Percentiles rank a stretch among this genome's conserved stretches.
These are phyloP conservation scores for Euplexia lucipara DNA, from an alignment of 2,888 invertebrate species.

Conservation along the genomic window DNA sequence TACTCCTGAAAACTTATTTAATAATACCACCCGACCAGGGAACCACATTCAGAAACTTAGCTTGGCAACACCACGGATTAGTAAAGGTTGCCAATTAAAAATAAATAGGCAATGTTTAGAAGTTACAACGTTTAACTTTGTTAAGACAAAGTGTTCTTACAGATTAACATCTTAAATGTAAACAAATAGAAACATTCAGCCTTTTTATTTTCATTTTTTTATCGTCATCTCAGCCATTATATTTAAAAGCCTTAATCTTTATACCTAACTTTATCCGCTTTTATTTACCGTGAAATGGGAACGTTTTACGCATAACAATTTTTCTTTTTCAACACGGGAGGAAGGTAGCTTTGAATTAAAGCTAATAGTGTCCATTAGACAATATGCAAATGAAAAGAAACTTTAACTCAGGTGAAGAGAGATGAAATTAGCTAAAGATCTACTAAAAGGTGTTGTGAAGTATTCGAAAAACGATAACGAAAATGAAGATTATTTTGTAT, in stretches of 20 bases:
- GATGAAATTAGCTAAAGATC: conserved; percentile 11
- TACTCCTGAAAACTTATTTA: conserved; percentile 36
- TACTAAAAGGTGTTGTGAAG: conserved; percentile 1
- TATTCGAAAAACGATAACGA: conserved; percentile 21
- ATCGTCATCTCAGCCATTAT: conserved; percentile 51
- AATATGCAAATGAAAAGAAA: conserved; percentile 27
- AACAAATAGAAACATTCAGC: conserved; percentile 44
- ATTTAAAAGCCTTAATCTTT: conserved; percentile 66
- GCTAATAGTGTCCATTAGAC: conserved; percentile 53
- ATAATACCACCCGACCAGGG: conserved; percentile 23
- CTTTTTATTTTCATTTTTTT: conserved; percentile 54
- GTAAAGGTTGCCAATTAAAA: conserved; percentile 48
- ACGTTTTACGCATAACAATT: conserved; percentile 63
- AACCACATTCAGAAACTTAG: conserved; percentile 17
- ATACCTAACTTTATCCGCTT: conserved; percentile 61
- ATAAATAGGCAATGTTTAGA: conserved; percentile 32
- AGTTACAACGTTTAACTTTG: conserved; percentile 22
- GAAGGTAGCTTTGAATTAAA: conserved; percentile 49
- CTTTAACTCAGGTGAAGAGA: conserved; percentile 12
- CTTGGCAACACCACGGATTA: conserved; percentile 31
- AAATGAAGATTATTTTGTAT: conserved; percentile 25
- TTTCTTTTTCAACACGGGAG: conserved; percentile 52
- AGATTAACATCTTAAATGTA: conserved; percentile 42
- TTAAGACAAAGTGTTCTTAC: conserved; percentile 31
- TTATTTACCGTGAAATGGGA: conserved; percentile 68